A percentile compares a stretch with the other conserved stretches of the same genome.
These are phyloP conservation scores for Conus ventricosus DNA, from an alignment of 1,140 invertebrate species.

Conservation along the genomic window DNA sequence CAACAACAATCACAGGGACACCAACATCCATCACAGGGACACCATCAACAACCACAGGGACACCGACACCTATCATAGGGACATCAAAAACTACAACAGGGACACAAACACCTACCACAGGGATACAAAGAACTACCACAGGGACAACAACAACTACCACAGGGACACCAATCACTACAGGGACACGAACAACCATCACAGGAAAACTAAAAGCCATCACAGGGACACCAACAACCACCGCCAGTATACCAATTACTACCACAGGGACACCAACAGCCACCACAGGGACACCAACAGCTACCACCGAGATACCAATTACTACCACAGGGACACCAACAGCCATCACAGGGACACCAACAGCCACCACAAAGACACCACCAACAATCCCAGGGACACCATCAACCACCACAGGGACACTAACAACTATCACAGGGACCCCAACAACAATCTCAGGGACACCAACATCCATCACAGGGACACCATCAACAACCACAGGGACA, in stretches of 20 bases:
- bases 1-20: background rate
- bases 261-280: conserved; percentile 3
- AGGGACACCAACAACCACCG: background rate
- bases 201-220: background rate
- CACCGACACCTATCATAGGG: background rate
- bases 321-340: no score
- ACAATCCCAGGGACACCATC: no score
- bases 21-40: conserved; percentile 16
- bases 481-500: no score
- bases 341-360: no score
- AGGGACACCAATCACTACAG: background rate
- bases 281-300: conserved; percentile 9
- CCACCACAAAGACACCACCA: no score
- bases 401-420: no score
- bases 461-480: no score
- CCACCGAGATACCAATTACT: background rate
- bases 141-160: background rate
- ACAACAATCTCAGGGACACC: no score
- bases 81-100: conserved; percentile 9
- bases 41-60: conserved; percentile 4
- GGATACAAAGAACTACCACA: background rate
- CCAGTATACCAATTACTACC: background rate
- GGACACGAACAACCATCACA: background rate
- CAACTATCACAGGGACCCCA: no score
- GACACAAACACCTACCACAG: background rate